A percentile compares a stretch with the other conserved stretches of the same genome.
These are phyloP conservation scores for Xanthia togata DNA, from an alignment of 2,888 invertebrate species.

Conservation along the genomic window DNA sequence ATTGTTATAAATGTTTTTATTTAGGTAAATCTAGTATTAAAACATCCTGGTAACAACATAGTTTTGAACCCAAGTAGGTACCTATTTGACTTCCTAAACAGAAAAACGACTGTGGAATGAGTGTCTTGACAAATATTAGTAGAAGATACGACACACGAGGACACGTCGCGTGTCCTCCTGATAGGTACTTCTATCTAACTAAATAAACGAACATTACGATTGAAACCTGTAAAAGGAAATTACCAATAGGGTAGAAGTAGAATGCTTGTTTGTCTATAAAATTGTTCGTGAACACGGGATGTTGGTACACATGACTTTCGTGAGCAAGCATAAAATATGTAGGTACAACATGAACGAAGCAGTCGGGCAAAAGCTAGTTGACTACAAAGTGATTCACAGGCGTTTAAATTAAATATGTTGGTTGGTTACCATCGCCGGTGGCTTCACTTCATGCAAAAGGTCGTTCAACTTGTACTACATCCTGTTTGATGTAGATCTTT, in stretches of 20 bases:
- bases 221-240: constrained; percentile 36
- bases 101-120: constrained; percentile 4
- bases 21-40: constrained; percentile 7
- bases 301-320: constrained; percentile 34
- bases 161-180: too few relatives aligned
- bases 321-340: constrained; percentile 55
- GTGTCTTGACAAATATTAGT: constrained; percentile 26
- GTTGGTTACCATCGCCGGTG: constrained; percentile 75
- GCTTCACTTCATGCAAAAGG: constrained; percentile 77
- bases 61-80: not conserved
- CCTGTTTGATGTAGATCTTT: constrained; percentile 74
- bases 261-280: constrained; percentile 36
- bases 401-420: constrained; percentile 74
- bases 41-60: constrained; percentile 3
- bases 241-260: constrained; percentile 20
- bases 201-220: constrained; percentile 20
- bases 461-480: constrained; percentile 83
- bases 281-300: constrained; percentile 37
- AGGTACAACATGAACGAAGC: constrained; percentile 53
- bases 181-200: constrained; percentile 12
- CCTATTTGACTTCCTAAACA: constrained; percentile 2
- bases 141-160: constrained; percentile 15
- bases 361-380: constrained; percentile 66
- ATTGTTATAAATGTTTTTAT: constrained; percentile 21
- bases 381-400: constrained; percentile 76